phyloP scores from a whole-genome alignment of 37 sponge, comb jelly and placozoan genomes.

The Sycon ciliatum region DNA sequence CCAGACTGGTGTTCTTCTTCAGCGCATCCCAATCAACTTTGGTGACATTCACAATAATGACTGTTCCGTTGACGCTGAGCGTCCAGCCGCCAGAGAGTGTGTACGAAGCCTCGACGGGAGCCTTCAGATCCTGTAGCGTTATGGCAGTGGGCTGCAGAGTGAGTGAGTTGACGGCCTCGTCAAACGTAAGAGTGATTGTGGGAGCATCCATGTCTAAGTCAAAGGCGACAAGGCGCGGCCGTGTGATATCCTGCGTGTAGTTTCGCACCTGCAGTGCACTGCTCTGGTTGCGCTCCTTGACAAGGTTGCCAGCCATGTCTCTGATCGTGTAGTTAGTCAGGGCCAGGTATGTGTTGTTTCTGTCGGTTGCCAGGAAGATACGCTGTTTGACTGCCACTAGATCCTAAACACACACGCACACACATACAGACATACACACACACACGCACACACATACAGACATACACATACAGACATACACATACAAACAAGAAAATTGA shows the following conservation, averaged over 20 bases:
- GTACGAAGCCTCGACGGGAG: conserved; percentile 43
- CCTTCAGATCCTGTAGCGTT: conserved; percentile 49
- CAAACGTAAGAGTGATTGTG: conserved; percentile 62
- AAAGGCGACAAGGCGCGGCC: conserved; percentile 46
- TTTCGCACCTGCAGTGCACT: conserved; percentile 32
- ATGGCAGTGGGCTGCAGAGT: conserved; percentile 53
- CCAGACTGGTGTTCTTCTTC: conserved; percentile 70
- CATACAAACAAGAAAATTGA: too few species aligned
- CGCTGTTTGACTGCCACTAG: background rate
- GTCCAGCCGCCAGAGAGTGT: conserved; percentile 61
- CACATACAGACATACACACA: too few species aligned
- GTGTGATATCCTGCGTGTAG: conserved; percentile 37
- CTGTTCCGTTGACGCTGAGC: conserved; percentile 43
- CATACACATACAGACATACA: too few species aligned
- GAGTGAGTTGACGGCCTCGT: conserved; percentile 61
- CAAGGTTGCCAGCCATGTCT: conserved; percentile 58
- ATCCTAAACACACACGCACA: too few species aligned
- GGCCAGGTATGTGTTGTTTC: conserved; percentile 39
- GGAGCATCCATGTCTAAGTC: conserved; percentile 64
- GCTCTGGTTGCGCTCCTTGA: background rate
- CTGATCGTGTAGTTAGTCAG: conserved; percentile 31
- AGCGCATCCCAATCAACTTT: conserved; percentile 58
- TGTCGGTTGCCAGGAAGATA: background rate
- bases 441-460: too few species aligned
- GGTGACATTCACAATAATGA: conserved; percentile 64